A percentile compares a stretch with the other conserved stretches of the same genome.
phyloP scores from a whole-genome alignment of 2,888 invertebrate genomes.

The Apamea crenata region DNA sequence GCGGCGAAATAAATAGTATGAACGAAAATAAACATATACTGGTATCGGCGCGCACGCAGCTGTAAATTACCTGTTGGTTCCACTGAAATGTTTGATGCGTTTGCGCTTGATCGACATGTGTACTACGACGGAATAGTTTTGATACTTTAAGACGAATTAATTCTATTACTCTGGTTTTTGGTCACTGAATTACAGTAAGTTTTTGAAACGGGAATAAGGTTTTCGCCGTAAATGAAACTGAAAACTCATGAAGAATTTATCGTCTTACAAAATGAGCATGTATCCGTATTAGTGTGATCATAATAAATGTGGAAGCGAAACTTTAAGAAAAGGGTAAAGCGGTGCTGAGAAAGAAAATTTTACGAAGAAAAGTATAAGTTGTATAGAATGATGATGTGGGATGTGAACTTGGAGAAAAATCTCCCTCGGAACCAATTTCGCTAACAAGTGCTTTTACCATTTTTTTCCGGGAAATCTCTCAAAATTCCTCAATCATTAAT shows the following conservation, averaged over 20 bases:
- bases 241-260: not conserved
- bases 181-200: not conserved
- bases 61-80: conserved; percentile 88
- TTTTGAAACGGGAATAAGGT: not conserved
- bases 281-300: not conserved
- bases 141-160: conserved; percentile 64
- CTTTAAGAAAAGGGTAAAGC: not conserved
- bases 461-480: not conserved
- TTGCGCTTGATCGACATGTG: conserved; percentile 84
- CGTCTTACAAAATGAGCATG: not conserved
- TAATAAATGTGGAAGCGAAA: not conserved
- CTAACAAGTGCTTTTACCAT: not conserved
- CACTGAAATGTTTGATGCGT: conserved; percentile 87
- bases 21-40: conserved; percentile 83
- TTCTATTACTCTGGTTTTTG: not conserved
- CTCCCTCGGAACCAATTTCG: not conserved
- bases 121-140: conserved; percentile 63
- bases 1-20: conserved; percentile 84
- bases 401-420: not conserved
- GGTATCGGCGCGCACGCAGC: conserved; percentile 76
- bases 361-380: not conserved
- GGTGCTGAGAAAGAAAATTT: not conserved
- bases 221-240: not conserved
- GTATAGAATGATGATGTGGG: no score
- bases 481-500: not conserved